A percentile compares a stretch with the other conserved stretches of the same genome.
Evolutionary conservation across 2,797 vertebrate species (phyloP).

Genomic region (Gallinago nigripennis): DNA sequence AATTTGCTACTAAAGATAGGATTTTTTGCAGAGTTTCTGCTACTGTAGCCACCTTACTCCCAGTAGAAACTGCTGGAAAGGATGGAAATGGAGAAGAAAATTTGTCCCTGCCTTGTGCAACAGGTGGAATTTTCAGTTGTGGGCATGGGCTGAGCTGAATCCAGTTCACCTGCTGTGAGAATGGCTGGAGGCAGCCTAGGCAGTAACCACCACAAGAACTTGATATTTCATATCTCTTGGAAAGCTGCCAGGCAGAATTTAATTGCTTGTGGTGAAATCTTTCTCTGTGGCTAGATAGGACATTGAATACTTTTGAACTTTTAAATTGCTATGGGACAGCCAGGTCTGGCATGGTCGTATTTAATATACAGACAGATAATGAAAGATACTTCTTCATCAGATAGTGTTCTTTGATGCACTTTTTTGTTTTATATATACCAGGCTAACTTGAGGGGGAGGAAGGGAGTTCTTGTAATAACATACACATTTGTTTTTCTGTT

Average conservation of each 20-base stretch:
- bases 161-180: background rate
- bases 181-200: background rate
- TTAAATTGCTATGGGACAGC: background rate
- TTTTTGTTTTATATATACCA: background rate
- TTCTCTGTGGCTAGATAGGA: background rate
- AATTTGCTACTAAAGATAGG: background rate
- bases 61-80: background rate
- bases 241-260: background rate
- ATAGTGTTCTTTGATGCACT: background rate
- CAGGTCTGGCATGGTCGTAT: background rate
- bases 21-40: background rate
- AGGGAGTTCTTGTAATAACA: conserved; percentile 14
- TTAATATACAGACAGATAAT: background rate
- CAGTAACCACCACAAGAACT: background rate
- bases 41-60: background rate
- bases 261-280: conserved; percentile 31
- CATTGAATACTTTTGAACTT: conserved; percentile 33
- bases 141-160: background rate
- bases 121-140: background rate
- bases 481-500: conserved; percentile 43
- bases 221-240: background rate
- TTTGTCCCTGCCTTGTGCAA: background rate
- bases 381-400: background rate
- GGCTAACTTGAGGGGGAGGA: background rate
- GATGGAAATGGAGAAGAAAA: background rate